These are phyloP conservation scores for Ctenosaura bakeri DNA, from an alignment of 2,797 vertebrate genomes.

Conservation along the genomic window DNA sequence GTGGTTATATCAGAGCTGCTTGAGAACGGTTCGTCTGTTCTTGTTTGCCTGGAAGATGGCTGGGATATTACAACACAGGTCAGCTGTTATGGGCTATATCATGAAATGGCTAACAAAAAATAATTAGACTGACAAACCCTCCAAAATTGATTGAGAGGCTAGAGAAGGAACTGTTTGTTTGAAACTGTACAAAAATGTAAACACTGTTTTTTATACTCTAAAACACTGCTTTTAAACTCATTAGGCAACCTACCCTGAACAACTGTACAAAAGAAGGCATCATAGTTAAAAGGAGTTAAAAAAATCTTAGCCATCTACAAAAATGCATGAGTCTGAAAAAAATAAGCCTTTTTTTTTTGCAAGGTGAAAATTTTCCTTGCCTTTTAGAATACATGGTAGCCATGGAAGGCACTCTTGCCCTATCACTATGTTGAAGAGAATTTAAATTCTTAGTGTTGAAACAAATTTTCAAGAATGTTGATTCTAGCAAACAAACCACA, in stretches of 20 bases:
- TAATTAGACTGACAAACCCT: background rate
- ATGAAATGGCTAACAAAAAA: background rate
- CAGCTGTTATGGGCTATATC: constrained; percentile 64
- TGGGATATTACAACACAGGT: constrained; percentile 99
- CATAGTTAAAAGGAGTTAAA: background rate
- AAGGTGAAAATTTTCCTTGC: background rate
- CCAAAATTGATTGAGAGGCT: background rate
- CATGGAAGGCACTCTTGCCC: background rate
- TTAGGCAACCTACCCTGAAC: background rate
- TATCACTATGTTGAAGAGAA: constrained; percentile 38
- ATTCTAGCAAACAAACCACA: background rate
- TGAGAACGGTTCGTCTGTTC: constrained; percentile 94
- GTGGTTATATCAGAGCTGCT: constrained; percentile 92
- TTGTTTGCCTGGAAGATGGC: constrained; percentile 97
- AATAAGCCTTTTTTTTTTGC: background rate
- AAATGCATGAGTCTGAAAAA: background rate
- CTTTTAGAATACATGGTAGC: constrained; percentile 11
- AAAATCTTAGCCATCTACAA: background rate
- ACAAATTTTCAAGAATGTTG: constrained; percentile 9
- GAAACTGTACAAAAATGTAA: background rate
- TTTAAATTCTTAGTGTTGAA: constrained; percentile 43
- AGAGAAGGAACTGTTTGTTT: background rate
- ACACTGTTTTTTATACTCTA: background rate
- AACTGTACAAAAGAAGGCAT: background rate
- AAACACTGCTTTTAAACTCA: background rate